Base-by-base conservation (phyloP, 2,888 invertebrate genomes). In the Xanthorhoe designata region DNA sequence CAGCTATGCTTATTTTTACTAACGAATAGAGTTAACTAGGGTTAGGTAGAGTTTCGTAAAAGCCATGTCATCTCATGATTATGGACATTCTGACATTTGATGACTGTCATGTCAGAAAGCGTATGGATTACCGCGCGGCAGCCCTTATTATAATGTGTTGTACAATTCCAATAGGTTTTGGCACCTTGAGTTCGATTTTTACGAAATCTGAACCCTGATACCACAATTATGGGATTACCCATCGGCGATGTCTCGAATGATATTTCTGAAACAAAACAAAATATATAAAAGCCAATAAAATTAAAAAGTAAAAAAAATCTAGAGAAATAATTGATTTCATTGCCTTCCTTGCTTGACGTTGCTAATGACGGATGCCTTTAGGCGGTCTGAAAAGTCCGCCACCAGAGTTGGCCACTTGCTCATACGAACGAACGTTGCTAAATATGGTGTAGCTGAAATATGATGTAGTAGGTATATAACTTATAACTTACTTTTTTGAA, bases 41-140 rank as follows among this genome's bases (percentile, higher is more conserved):
- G n/a, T n/a, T n/a, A n/a, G 24, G 1, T 13, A 13, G 38, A 42
- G 38, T 42, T 42, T 13, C 4, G 49, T 9, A 18, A 49, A 18
- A 17, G 47, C 35, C 9, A 10, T 9, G 2, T 13, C 8, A 49
- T 15, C 32, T 50, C 54, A 67, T 78, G 79, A 1, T 70, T 75
- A 38, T 80, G 80, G 10, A 68, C 54, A 58, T 81, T 80, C 32
- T 61, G 53, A 10, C 67, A 70, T 61, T 67, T 76, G 9, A 81
- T n/a, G 19, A 64, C 38, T 19, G 79, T 66, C 6, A 64, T 24
- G 9, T 70, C 68, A 2, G 51, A 42, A 4, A 71, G 57, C 1
- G 76, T 76, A 24, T 73, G 70, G 10, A 79, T n/a, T 7, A 64
- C 64, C 2, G 81, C 80, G 47, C 53, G 71, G 45, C 80, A 81